Conservation (phyloP, 2,797 vertebrate species). For the Thripadectes ignobilis region DNA sequence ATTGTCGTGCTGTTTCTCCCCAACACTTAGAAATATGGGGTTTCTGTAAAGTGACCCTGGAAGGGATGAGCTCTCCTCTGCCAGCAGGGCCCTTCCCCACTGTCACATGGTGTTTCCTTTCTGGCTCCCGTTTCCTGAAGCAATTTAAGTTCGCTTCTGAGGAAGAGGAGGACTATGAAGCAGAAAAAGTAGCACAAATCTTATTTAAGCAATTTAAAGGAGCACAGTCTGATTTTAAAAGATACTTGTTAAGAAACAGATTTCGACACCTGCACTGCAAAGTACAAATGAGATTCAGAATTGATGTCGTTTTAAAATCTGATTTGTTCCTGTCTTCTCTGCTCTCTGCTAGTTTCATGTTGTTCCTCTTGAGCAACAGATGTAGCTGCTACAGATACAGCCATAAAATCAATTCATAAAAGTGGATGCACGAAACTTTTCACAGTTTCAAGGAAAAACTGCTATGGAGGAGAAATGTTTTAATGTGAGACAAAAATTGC, state of each 20-base stretch:
- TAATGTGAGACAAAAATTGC: not conserved
- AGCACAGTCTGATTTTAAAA: not conserved
- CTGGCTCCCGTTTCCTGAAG: conserved; percentile 19
- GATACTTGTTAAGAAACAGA: not conserved
- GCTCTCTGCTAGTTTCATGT: not conserved
- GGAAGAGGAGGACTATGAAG: not conserved
- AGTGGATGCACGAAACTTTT: not conserved
- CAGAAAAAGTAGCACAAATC: not conserved
- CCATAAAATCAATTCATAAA: not conserved
- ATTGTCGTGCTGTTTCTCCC: not conserved
- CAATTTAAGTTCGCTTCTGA: not conserved
- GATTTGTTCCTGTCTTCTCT: not conserved
- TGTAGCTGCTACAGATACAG: not conserved
- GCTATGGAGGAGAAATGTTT: not conserved
- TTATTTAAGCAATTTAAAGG: not conserved
- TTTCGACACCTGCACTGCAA: not conserved
- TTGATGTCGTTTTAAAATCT: not conserved
- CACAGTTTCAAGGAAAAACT: not conserved
- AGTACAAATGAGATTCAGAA: not conserved
- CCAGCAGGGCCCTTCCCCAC: not conserved
- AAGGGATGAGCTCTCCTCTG: not conserved
- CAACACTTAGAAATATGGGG: not conserved
- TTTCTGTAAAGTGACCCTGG: not conserved
- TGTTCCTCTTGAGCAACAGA: not conserved
- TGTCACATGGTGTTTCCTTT: conserved; percentile 1